Evolutionary conservation across 2,888 invertebrate species (phyloP).

Genomic region (Hofmannophila pseudospretella): DNA sequence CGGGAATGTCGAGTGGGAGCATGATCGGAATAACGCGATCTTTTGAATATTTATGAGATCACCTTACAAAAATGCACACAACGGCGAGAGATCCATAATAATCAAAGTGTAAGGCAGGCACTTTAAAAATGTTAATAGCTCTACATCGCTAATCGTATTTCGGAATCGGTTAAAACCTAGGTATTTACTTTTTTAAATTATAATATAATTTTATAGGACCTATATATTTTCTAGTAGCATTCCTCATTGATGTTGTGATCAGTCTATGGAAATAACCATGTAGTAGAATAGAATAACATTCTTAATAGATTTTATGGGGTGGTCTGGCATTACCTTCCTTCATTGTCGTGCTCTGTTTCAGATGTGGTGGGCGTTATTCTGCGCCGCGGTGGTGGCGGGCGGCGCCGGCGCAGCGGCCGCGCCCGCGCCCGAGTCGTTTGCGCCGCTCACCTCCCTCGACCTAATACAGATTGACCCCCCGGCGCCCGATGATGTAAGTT

Average conservation of each 20-base stretch:
- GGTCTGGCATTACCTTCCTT: too few species aligned
- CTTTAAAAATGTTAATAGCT: too few species aligned
- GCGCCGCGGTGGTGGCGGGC: slow-evolving; percentile 52
- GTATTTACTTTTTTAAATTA: too few species aligned
- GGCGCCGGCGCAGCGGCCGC: slow-evolving; percentile 49
- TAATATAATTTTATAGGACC: too few species aligned
- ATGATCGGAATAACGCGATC: slow-evolving; percentile 18
- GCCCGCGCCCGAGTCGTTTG: slow-evolving; percentile 46
- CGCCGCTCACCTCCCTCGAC: slow-evolving; percentile 42
- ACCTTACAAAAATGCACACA: slow-evolving; percentile 41
- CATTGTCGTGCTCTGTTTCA: too few species aligned
- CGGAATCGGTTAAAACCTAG: too few species aligned
- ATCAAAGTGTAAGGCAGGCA: slow-evolving; percentile 28
- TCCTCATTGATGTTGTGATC: too few species aligned
- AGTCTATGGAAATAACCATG: too few species aligned
- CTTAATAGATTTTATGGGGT: too few species aligned
- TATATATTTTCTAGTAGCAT: too few species aligned
- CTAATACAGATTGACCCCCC: slow-evolving; percentile 59
- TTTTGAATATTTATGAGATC: slow-evolving; percentile 45
- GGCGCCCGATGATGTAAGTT: slow-evolving; percentile 59
- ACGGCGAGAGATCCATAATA: slow-evolving; percentile 20
- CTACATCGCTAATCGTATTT: too few species aligned
- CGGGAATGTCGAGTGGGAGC: slow-evolving; percentile 20
- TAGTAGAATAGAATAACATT: too few species aligned
- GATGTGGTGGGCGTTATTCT: slow-evolving; percentile 73